phyloP scores from a whole-genome alignment of 2,797 vertebrate genomes.

The Aplochiton taeniatus region DNA sequence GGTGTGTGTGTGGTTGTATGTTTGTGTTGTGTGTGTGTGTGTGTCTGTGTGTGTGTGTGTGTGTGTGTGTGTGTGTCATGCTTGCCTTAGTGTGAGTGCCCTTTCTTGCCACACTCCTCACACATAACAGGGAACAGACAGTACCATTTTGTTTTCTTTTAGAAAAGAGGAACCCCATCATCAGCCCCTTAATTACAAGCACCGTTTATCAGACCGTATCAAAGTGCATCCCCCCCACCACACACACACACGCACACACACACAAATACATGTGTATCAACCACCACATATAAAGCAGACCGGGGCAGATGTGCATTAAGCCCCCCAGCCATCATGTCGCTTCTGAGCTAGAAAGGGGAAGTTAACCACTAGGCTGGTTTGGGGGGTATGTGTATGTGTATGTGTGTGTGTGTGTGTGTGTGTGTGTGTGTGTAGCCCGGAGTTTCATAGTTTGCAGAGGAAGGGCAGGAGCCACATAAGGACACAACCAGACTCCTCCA shows the following conservation, averaged over 20 bases:
- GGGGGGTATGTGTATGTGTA: not conserved
- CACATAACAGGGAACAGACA: not conserved
- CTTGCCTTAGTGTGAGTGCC: not conserved
- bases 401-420: constrained; percentile 11
- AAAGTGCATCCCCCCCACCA: constrained; percentile 2
- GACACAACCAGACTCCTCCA: constrained; percentile 11
- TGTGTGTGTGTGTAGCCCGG: not conserved
- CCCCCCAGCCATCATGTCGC: constrained; percentile 1
- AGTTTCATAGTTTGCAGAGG: constrained; percentile 25
- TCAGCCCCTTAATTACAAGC: constrained; percentile 29
- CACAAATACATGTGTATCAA: not conserved
- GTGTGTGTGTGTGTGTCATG: not conserved
- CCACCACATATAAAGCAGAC: not conserved
- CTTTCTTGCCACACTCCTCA: not conserved
- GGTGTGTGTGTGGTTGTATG: too few species aligned
- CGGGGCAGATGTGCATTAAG: constrained; percentile 27
- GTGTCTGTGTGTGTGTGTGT: not conserved
- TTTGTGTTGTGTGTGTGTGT: constrained; percentile 1
- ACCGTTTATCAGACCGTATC: constrained; percentile 11
- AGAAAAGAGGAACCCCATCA: constrained; percentile 15
- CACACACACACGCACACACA: constrained; percentile 2
- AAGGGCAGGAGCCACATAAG: constrained; percentile 30
- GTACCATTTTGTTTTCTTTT: not conserved
- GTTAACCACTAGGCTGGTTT: constrained; percentile 23
- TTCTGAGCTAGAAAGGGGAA: constrained; percentile 20